Percentiles rank a stretch among this genome's conserved stretches.
These are phyloP conservation scores for Turnix velox DNA, from an alignment of 2,113 vertebrate genomes.

Conservation along the genomic window DNA sequence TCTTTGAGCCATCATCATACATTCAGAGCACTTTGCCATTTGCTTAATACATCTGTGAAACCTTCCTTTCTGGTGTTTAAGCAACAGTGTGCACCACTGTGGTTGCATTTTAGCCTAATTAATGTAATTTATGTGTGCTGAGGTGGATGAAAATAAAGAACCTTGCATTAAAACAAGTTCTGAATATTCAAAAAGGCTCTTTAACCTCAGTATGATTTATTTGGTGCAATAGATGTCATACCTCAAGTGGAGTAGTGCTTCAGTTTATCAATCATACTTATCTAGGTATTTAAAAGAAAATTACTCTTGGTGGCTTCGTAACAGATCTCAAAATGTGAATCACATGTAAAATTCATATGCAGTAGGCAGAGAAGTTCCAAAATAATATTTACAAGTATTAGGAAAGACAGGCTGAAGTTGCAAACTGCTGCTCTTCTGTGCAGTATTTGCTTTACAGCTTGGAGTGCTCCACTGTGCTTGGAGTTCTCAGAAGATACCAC, in stretches of 20 bases:
- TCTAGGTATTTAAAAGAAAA: background rate
- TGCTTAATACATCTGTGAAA: background rate
- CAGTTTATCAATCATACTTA: background rate
- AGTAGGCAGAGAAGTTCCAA: background rate
- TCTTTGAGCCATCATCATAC: fast-evolving
- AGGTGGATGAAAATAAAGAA: background rate
- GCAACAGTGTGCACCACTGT: fast-evolving
- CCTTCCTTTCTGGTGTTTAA: background rate
- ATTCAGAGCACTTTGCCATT: background rate
- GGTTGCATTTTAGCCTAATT: background rate
- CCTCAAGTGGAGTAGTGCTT: background rate
- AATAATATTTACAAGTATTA: background rate
- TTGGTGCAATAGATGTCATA: background rate
- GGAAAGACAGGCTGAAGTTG: background rate
- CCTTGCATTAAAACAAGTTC: background rate
- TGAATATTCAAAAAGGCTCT: background rate
- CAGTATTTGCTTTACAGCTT: background rate
- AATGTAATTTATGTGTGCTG: background rate
- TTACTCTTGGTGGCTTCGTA: background rate
- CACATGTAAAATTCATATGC: background rate
- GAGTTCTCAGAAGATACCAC: background rate
- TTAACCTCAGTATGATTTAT: background rate
- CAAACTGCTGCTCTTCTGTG: background rate
- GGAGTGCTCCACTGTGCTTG: background rate
- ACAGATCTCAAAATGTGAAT: background rate